Conservation (phyloP, 2,113 vertebrate genomes). For the Xerus inauris region DNA sequence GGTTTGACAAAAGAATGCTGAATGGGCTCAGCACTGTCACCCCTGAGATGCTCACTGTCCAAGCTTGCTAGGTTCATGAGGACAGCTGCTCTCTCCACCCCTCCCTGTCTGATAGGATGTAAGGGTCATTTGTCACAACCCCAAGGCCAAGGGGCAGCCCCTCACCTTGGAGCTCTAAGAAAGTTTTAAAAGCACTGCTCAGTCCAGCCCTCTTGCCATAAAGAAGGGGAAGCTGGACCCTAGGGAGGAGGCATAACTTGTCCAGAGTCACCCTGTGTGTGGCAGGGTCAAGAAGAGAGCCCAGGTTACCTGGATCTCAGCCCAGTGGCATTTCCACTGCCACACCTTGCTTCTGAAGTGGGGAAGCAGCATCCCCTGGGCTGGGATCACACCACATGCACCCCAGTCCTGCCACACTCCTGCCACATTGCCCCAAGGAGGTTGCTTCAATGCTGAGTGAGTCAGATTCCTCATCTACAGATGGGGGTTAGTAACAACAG, state of each 20-base stretch:
- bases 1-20: background rate
- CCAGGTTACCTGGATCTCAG: background rate
- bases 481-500: background rate
- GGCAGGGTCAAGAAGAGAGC: background rate
- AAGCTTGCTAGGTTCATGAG: fast-evolving
- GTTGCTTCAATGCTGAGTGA: background rate
- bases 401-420: background rate
- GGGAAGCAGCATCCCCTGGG: background rate
- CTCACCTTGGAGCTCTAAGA: background rate
- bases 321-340: fast-evolving
- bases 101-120: background rate
- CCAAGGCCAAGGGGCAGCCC: background rate
- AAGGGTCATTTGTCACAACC: background rate
- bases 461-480: background rate
- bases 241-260: fast-evolving
- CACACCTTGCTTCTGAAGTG: fast-evolving
- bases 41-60: background rate
- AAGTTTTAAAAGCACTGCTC: background rate
- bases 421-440: background rate
- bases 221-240: background rate
- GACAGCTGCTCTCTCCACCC: background rate
- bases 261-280: background rate
- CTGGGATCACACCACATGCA: too few relatives aligned
- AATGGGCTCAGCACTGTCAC: fast-evolving
- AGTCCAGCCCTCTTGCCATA: background rate